Conservation (phyloP, 2,113 vertebrate genomes). For the Melanerpes formicivorus region DNA sequence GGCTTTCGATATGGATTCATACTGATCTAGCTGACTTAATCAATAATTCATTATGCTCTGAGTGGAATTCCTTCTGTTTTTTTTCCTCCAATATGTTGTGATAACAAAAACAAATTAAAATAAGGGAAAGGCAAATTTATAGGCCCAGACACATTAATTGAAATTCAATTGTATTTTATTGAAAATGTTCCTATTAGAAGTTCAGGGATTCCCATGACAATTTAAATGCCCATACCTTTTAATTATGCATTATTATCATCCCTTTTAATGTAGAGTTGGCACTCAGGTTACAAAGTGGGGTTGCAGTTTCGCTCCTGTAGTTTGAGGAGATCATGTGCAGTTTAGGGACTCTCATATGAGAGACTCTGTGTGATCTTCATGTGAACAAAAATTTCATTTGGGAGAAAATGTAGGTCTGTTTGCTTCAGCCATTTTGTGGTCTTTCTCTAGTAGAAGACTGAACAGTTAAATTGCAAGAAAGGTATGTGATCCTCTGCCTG, state of each 20-base stretch:
- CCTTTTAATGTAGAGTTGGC: not conserved
- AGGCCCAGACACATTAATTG: not conserved
- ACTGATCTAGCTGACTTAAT: slow-evolving; percentile 11
- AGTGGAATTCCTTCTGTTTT: not conserved
- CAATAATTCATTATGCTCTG: slow-evolving; percentile 52
- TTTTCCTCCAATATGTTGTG: not conserved
- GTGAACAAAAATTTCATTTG: not conserved
- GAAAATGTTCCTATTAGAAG: not conserved
- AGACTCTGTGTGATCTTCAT: not conserved
- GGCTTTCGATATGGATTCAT: not conserved
- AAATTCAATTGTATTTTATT: slow-evolving; percentile 34
- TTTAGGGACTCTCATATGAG: not conserved
- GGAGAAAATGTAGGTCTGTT: not conserved
- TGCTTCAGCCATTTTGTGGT: not conserved
- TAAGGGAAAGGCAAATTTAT: slow-evolving; percentile 9
- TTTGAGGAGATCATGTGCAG: not conserved
- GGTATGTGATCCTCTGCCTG: not conserved
- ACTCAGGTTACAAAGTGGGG: not conserved
- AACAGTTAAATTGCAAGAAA: not conserved
- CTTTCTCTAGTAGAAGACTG: not conserved
- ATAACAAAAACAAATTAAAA: slow-evolving; percentile 23
- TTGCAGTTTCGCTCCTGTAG: not conserved
- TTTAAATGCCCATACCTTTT: not conserved
- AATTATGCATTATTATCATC: not conserved
- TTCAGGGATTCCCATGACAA: not conserved